Conservation (phyloP, 2,888 invertebrate species). For the Lepidochitona cinerea region DNA sequence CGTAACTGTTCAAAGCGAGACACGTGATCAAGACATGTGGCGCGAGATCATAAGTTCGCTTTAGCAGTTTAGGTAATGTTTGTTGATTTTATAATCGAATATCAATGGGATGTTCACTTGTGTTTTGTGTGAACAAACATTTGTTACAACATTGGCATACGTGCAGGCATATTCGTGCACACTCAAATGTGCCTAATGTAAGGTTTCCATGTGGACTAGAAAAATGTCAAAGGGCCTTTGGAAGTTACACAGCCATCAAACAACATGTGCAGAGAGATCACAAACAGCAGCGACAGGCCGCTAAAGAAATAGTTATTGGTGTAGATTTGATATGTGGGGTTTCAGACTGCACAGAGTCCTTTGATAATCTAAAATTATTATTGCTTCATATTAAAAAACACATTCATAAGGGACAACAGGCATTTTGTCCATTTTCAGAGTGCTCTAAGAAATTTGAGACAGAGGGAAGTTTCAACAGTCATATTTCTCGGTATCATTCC, state of each 20-base stretch:
- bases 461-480: not conserved
- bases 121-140: not conserved
- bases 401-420: conserved; percentile 1
- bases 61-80: too few relatives aligned
- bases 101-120: not conserved
- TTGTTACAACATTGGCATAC: not conserved
- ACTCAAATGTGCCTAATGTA: conserved; percentile 4
- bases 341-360: not conserved
- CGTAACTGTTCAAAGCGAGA: too few relatives aligned
- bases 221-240: not conserved
- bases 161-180: not conserved
- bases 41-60: too few relatives aligned
- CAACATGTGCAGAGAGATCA: conserved; percentile 2
- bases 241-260: not conserved
- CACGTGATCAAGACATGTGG: too few relatives aligned
- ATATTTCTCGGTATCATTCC: conserved; percentile 8
- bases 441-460: not conserved
- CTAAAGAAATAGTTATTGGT: not conserved
- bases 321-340: not conserved
- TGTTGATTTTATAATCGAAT: too few relatives aligned
- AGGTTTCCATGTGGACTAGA: conserved; percentile 1
- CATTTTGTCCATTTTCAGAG: conserved; percentile 4
- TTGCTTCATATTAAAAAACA: conserved; percentile 9
- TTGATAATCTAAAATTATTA: not conserved
- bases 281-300: not conserved